Conservation (phyloP, 1,140 invertebrate genomes). For the Ridgeia piscesae region DNA sequence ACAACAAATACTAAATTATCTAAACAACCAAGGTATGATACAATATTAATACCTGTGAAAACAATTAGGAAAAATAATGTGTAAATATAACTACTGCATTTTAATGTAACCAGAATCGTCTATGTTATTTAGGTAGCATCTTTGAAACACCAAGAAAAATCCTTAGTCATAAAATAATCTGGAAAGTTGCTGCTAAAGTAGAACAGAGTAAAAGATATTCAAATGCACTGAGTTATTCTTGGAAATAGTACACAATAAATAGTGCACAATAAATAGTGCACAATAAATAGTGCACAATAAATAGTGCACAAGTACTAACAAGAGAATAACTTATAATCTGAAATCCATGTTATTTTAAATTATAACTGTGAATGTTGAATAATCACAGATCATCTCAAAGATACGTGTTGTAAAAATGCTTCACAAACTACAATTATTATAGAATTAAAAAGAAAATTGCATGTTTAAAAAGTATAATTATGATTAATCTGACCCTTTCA, state of each 20-base stretch:
- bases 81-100: neutral
- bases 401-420: neutral
- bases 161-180: neutral
- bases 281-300: neutral
- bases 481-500: neutral
- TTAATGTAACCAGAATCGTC: neutral
- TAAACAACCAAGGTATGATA: neutral
- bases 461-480: neutral
- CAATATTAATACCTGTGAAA: neutral
- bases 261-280: neutral
- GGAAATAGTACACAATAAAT: neutral
- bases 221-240: neutral
- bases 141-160: neutral
- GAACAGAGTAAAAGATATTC: neutral
- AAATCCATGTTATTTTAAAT: neutral
- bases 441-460: neutral
- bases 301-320: neutral
- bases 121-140: neutral
- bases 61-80: neutral
- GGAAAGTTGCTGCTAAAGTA: neutral
- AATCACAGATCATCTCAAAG: neutral
- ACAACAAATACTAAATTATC: neutral
- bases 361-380: neutral
- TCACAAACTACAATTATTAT: neutral
- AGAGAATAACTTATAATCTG: neutral